phyloP scores from a whole-genome alignment of 1,140 invertebrate genomes.

The Streblospio benedicti region DNA sequence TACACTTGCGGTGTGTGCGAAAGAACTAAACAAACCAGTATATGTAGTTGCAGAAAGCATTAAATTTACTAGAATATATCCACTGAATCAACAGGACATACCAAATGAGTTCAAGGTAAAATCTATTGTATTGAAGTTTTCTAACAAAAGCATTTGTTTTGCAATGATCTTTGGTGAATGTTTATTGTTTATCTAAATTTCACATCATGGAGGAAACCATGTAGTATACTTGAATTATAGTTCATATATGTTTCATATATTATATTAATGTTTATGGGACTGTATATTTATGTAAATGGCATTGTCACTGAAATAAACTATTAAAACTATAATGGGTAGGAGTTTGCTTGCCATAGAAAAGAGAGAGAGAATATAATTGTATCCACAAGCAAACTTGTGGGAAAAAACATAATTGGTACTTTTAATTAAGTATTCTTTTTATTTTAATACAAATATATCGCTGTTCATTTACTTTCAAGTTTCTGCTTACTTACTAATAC shows the following conservation, averaged over 20 bases:
- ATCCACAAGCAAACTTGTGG: no score
- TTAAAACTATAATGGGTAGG: no score
- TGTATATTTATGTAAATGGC: no score
- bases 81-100: conserved; percentile 82
- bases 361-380: no score
- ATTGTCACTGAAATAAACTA: no score
- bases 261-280: not conserved
- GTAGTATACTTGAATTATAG: not conserved
- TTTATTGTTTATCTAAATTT: not conserved
- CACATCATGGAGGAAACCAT: no score
- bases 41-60: conserved; percentile 95
- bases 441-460: no score
- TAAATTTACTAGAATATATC: conserved; percentile 89
- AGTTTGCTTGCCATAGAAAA: no score
- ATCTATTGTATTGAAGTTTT: no score
- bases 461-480: not conserved
- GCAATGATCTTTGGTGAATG: not conserved
- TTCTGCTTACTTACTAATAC: not conserved
- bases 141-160: no score
- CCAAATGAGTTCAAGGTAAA: conserved; percentile 66
- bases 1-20: conserved; percentile 80
- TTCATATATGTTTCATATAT: not conserved
- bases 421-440: no score
- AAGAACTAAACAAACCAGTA: conserved; percentile 86
- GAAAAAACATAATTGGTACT: not conserved